phyloP scores from a whole-genome alignment of 2,797 vertebrate species.

The Simalia tracyae region DNA sequence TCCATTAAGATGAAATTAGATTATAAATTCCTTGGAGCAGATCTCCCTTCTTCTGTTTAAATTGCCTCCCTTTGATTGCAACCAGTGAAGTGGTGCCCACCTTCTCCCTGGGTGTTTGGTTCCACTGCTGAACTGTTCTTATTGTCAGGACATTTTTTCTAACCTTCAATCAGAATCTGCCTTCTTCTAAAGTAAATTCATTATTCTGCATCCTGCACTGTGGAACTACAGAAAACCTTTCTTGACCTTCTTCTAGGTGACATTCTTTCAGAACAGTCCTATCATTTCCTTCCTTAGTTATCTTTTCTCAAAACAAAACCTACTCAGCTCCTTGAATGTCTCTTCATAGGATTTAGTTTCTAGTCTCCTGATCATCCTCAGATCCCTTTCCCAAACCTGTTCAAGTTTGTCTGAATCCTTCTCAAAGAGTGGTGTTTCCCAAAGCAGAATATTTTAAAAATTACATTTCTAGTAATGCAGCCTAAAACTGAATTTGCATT shows the following conservation, averaged over 20 bases:
- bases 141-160: background rate
- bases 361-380: background rate
- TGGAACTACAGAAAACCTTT: background rate
- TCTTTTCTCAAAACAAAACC: background rate
- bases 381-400: background rate
- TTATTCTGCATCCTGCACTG: background rate
- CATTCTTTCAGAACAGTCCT: background rate
- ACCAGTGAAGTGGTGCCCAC: background rate
- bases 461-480: background rate
- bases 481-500: background rate
- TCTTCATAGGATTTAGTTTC: background rate
- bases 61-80: background rate
- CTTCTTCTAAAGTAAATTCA: background rate
- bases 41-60: background rate
- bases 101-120: background rate
- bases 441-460: background rate
- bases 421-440: background rate
- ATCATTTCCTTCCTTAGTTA: background rate
- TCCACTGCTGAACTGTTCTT: background rate
- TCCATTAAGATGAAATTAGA: background rate
- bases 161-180: background rate
- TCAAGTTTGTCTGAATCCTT: background rate
- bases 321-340: background rate
- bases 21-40: background rate
- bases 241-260: background rate